Evolutionary conservation across 2,888 invertebrate genomes (phyloP).

Genomic region (Myathropa florea): DNA sequence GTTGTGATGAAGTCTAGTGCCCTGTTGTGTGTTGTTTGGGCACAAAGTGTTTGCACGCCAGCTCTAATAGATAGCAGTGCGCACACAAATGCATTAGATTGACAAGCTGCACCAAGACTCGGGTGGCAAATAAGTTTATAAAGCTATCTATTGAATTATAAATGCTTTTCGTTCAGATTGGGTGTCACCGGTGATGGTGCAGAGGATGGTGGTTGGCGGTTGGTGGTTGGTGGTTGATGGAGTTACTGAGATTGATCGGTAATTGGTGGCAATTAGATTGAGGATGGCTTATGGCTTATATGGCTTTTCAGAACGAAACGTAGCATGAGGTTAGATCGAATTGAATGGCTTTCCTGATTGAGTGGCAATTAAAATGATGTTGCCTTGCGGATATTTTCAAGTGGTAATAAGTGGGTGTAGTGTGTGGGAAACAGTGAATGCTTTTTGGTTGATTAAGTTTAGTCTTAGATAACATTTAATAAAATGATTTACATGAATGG

Average conservation of each 20-base stretch:
- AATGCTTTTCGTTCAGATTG: constrained; percentile 4
- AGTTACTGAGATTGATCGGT: constrained; percentile 49
- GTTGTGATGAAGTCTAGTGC: constrained; percentile 41
- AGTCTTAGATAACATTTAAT: no score
- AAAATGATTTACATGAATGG: no score
- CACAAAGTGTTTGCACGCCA: constrained; percentile 50
- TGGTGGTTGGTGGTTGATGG: not conserved
- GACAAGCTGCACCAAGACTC: constrained; percentile 26
- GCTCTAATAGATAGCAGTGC: not conserved
- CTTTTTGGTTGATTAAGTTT: no score
- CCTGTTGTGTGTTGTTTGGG: constrained; percentile 29
- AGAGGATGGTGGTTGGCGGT: not conserved
- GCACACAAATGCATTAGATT: constrained; percentile 36
- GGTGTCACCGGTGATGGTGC: not conserved
- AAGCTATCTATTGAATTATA: constrained; percentile 43
- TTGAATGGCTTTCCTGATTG: constrained; percentile 4
- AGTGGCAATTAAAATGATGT: not conserved
- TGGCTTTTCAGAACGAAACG: not conserved
- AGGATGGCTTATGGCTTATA: not conserved
- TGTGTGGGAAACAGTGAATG: no score
- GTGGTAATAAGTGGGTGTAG: not conserved
- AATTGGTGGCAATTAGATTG: constrained; percentile 46
- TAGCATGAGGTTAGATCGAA: not conserved
- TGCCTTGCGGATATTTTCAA: not conserved
- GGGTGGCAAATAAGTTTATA: constrained; percentile 6